Percentiles rank a stretch among this genome's conserved stretches.
phyloP scores from a whole-genome alignment of 2,113 vertebrate genomes.

The Chelonoidis abingdonii region DNA sequence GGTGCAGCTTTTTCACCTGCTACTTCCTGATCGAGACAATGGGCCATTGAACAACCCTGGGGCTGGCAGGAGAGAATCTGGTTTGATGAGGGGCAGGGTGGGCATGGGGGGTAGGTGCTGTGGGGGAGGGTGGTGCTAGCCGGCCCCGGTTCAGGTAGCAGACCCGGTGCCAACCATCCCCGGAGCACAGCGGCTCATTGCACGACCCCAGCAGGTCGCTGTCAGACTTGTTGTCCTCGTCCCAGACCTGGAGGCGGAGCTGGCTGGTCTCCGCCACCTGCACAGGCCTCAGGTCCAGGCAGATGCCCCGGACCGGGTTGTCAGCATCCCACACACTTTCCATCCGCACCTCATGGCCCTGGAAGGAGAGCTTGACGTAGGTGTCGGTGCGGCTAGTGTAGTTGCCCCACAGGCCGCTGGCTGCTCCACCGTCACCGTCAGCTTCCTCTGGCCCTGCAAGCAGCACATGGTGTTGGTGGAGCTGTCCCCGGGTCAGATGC shows the following conservation, averaged over 20 bases:
- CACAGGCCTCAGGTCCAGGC: constrained; percentile 70
- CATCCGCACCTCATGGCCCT: neutral
- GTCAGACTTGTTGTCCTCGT: constrained; percentile 81
- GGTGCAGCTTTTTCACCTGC: too few relatives aligned
- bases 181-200: constrained; percentile 29
- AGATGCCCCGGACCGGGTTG: constrained; percentile 75
- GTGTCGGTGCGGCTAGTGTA: constrained; percentile 72
- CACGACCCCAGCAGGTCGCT: constrained; percentile 85
- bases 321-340: constrained; percentile 68
- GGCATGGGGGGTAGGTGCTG: too few relatives aligned
- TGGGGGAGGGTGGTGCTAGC: constrained; percentile 19
- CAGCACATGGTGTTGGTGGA: constrained; percentile 81
- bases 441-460: constrained; percentile 79
- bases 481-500: neutral
- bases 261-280: neutral
- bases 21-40: too few relatives aligned
- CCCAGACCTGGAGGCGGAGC: constrained; percentile 87
- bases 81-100: too few relatives aligned
- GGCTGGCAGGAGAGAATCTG: too few relatives aligned
- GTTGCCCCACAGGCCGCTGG: constrained; percentile 80
- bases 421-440: constrained; percentile 76
- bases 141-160: constrained; percentile 78
- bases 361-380: constrained; percentile 79
- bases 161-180: neutral
- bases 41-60: too few relatives aligned